phyloP scores from a whole-genome alignment of 2,113 vertebrate genomes.

The Xiphias gladius region DNA sequence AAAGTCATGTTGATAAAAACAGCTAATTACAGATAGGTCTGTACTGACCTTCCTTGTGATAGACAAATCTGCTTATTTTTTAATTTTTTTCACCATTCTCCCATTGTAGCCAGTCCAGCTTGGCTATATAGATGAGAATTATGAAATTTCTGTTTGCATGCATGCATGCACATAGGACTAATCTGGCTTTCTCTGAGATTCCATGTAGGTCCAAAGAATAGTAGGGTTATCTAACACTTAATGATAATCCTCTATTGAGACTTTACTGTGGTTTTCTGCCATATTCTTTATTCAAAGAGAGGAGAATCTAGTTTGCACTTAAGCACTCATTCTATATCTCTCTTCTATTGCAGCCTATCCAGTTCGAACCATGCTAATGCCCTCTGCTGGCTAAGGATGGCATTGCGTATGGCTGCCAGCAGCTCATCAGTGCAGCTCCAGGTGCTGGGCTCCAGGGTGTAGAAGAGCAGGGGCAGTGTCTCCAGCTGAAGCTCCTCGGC shows the following conservation, averaged over 20 bases:
- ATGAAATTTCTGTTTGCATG: background rate
- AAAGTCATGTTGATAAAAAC: background rate
- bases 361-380: slow-evolving; percentile 83
- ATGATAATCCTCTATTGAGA: background rate
- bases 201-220: background rate
- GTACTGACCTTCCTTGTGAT: background rate
- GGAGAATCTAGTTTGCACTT: background rate
- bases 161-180: background rate
- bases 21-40: background rate
- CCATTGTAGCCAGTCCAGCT: slow-evolving; percentile 38
- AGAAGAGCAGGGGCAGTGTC: slow-evolving; percentile 79
- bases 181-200: slow-evolving; percentile 4
- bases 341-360: slow-evolving; percentile 74
- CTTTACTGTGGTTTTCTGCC: background rate
- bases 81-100: background rate
- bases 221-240: background rate
- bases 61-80: background rate
- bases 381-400: slow-evolving; percentile 82
- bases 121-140: slow-evolving; percentile 5
- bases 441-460: slow-evolving; percentile 76
- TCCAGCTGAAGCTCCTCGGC: slow-evolving; percentile 84
- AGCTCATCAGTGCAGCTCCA: slow-evolving; percentile 85
- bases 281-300: background rate
- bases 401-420: slow-evolving; percentile 70
- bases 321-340: background rate